Evolutionary conservation across 2,888 invertebrate genomes (phyloP).

Genomic region (Hirtodrosophila alboralis): DNA sequence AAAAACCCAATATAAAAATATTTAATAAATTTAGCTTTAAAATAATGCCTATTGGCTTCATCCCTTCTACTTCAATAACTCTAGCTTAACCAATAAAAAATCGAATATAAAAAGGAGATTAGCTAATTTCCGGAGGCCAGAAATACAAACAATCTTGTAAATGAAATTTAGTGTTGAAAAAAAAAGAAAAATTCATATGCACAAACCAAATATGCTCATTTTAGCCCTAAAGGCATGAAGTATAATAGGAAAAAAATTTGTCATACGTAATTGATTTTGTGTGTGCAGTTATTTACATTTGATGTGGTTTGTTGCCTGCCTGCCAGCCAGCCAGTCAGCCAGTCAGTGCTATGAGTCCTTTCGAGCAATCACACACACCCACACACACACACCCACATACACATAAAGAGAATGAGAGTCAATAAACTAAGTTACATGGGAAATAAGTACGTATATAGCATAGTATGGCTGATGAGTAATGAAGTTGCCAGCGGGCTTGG

Average conservation of each 20-base stretch:
- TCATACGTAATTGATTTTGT: slow-evolving; percentile 62
- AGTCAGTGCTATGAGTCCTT: slow-evolving; percentile 26
- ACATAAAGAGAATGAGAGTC: slow-evolving; percentile 30
- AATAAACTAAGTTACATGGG: slow-evolving; percentile 46
- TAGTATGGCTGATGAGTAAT: slow-evolving; percentile 53
- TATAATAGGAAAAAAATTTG: slow-evolving; percentile 27
- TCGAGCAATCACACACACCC: not conserved
- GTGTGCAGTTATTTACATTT: slow-evolving; percentile 72
- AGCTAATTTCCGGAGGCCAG: no score
- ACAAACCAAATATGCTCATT: not conserved
- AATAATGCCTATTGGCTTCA: no score
- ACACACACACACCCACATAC: not conserved
- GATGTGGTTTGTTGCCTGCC: slow-evolving; percentile 58
- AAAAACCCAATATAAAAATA: no score
- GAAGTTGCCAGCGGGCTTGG: slow-evolving; percentile 46
- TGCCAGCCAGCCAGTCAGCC: slow-evolving; percentile 33
- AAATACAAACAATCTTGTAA: no score
- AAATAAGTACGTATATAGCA: slow-evolving; percentile 7
- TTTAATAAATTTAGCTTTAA: no score
- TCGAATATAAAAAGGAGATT: no score
- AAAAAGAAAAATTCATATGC: no score
- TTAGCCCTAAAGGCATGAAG: slow-evolving; percentile 9
- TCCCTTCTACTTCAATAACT: no score
- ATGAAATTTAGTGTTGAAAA: no score
- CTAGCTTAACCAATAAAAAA: no score